Evolutionary conservation across 2,888 invertebrate genomes (phyloP), one percentile per base, ranked within the genome.

Genomic region (Crematogaster levior): DNA sequence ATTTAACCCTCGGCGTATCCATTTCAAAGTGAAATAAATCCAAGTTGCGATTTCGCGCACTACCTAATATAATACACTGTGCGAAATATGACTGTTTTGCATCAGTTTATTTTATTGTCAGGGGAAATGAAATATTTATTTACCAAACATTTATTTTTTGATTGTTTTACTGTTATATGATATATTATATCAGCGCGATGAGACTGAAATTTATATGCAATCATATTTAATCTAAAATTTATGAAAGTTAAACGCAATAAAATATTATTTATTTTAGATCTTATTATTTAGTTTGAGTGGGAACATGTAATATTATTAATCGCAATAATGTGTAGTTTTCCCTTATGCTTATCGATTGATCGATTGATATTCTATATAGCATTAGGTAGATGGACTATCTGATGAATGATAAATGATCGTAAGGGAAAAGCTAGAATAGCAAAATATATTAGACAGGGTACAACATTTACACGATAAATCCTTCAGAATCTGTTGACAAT

Each of bases 1-100:
- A 75, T 53, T 40, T 37, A 40, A 75, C 40, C 65, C 51, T 37
- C 48, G 37, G n/a, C n/a, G 40, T 15, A 21, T 40, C 27, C 37
- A 40, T 75, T 65, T 40, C n/a, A 75, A 65, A 65, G n/a, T 75
- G 5, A 75, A 65, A 75, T 75, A 75, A 75, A 40, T 65, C 12
- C 27, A 51, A 65, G 27, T 21, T 18, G 37, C 37, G 24, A 63
- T 61, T 9, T 21, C 18, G 43, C 58, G n/a, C 43, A 15, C n/a
- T 73, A 34, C 21, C 34, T 65, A n/a, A 40, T 65, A 40, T 65
- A n/a, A 40, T 65, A 40, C 63, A 51, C n/a, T 37, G 37, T 37
- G 61, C 48, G 24, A 74, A 63, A 37, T 34, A 70, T 51, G 34
- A 15, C 27, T 48, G 12, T 7, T 18, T 15, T 37, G 18, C 37